A percentile compares a stretch with the other conserved stretches of the same genome.
Conservation (phyloP, 2,888 invertebrate species). For the Cheilosia vulpina region DNA sequence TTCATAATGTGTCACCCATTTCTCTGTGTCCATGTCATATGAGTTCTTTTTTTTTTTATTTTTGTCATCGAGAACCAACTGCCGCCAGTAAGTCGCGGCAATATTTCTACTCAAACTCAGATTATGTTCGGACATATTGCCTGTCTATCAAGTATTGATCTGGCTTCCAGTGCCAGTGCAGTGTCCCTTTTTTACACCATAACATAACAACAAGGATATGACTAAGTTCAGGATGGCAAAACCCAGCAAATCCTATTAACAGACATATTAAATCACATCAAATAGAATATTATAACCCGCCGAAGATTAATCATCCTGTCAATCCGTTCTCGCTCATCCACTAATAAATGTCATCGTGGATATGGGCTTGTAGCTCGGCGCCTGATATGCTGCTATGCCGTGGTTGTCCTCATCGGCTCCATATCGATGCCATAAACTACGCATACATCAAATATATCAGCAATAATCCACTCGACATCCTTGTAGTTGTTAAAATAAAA, state of each 20-base stretch:
- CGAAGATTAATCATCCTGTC: conserved; percentile 75
- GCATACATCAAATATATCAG: conserved; percentile 75
- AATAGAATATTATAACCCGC: conserved; percentile 73
- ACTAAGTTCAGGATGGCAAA: conserved; percentile 22
- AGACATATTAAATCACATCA: conserved; percentile 73
- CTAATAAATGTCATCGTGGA: conserved; percentile 71
- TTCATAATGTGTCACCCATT: conserved; percentile 73
- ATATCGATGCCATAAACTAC: conserved; percentile 65
- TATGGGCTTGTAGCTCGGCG: conserved; percentile 43
- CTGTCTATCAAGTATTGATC: conserved; percentile 70
- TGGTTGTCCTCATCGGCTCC: conserved; percentile 25
- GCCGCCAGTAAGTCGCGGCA: conserved; percentile 44
- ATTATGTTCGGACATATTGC: conserved; percentile 65
- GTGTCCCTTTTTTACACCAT: neutral
- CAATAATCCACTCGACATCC: conserved; percentile 73
- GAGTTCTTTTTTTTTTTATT: conserved; percentile 16
- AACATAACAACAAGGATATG: neutral
- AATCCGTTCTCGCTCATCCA: conserved; percentile 72
- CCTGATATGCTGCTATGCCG: conserved; percentile 33
- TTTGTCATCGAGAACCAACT: conserved; percentile 34
- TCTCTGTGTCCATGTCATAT: conserved; percentile 50
- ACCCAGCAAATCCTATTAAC: conserved; percentile 62
- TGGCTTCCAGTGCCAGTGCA: conserved; percentile 13
- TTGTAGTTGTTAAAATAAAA: conserved; percentile 75
- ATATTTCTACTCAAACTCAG: conserved; percentile 64